A percentile compares a stretch with the other conserved stretches of the same genome.
Conservation (phyloP, 2,797 vertebrate genomes). For the Tachyglossus aculeatus region DNA sequence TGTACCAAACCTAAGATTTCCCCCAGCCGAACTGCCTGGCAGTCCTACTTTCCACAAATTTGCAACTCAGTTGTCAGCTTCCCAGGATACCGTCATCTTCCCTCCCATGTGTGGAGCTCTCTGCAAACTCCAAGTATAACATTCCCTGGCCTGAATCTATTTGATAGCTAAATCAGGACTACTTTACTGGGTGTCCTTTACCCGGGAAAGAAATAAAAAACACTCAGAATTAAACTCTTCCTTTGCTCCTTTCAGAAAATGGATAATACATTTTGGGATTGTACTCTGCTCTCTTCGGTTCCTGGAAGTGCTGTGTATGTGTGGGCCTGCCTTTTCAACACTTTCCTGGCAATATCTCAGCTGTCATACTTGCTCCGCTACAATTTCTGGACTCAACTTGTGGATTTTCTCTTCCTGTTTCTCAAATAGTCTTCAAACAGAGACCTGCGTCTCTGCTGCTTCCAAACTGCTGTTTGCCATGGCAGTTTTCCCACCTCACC, state of each 20-base stretch:
- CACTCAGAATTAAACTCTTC: conserved; percentile 40
- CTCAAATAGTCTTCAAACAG: conserved; percentile 11
- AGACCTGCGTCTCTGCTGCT: background rate
- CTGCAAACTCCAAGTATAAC: too few relatives aligned
- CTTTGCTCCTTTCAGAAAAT: conserved; percentile 33
- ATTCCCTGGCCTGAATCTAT: conserved; percentile 14
- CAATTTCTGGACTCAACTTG: background rate
- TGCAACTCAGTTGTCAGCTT: too few relatives aligned
- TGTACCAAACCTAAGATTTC: conserved; percentile 22
- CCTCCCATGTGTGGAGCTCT: too few relatives aligned
- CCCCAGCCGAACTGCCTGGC: conserved; percentile 36
- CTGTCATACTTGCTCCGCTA: background rate
- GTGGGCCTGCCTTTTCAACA: conserved; percentile 18
- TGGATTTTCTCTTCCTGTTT: background rate
- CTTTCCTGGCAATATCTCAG: background rate
- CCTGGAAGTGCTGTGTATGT: conserved; percentile 37
- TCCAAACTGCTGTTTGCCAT: too few relatives aligned
- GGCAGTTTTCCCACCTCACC: too few relatives aligned
- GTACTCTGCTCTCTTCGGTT: conserved; percentile 40
- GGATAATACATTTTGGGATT: conserved; percentile 34
- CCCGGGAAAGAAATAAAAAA: conserved; percentile 3
- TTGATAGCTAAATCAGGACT: conserved; percentile 63
- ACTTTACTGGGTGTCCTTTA: conserved; percentile 31
- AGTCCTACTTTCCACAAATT: conserved; percentile 32
- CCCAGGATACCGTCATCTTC: too few relatives aligned